A percentile compares a stretch with the other conserved stretches of the same genome.
Conservation (phyloP, 2,113 vertebrate species). For the Pangasianodon hypophthalmus region DNA sequence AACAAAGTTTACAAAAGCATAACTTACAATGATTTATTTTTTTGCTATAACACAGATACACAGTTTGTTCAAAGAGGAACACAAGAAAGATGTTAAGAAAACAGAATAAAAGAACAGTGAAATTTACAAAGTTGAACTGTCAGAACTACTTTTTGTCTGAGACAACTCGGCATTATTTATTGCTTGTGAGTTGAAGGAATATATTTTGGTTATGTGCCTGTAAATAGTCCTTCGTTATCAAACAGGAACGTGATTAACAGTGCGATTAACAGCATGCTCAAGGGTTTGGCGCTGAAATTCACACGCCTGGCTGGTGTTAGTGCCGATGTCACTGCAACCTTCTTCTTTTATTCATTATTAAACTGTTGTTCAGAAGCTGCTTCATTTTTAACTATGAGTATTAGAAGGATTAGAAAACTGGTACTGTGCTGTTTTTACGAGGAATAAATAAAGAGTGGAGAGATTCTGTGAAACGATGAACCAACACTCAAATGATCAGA, state of each 20-base stretch:
- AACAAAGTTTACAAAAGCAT: conserved; percentile 33
- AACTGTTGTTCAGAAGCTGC: not conserved
- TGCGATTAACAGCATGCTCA: not conserved
- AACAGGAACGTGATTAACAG: not conserved
- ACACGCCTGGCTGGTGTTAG: not conserved
- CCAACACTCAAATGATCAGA: not conserved
- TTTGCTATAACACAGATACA: not conserved
- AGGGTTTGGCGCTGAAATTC: not conserved
- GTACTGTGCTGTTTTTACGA: not conserved
- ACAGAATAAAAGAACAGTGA: not conserved
- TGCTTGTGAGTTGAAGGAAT: conserved; percentile 12
- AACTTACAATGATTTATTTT: not conserved
- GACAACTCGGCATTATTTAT: conserved; percentile 36
- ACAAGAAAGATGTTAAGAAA: not conserved
- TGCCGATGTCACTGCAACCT: not conserved
- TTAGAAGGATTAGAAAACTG: not conserved
- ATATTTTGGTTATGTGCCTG: not conserved
- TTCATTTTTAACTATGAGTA: not conserved
- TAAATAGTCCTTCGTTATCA: not conserved
- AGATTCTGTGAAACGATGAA: not conserved
- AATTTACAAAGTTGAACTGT: not conserved
- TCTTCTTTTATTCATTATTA: not conserved
- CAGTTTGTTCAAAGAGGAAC: not conserved
- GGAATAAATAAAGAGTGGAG: not conserved
- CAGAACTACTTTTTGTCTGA: not conserved